Evolutionary conservation across 64 coral and sea anemone species (phyloP).

Genomic region (Catalaphyllia jardinei): DNA sequence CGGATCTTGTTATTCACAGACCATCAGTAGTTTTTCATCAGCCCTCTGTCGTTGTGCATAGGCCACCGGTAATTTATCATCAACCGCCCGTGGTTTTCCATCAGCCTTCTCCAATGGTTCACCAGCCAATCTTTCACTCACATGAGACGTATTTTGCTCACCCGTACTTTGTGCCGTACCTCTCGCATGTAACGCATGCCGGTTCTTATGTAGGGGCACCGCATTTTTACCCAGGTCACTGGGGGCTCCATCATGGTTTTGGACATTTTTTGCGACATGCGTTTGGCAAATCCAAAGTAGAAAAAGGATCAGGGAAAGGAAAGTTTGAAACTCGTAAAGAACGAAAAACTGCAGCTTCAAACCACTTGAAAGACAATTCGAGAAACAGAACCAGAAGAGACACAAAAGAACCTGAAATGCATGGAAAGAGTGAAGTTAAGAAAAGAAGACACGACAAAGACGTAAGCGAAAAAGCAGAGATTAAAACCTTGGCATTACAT

Average conservation of each 20-base stretch:
- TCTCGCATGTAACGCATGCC: constrained; percentile 47
- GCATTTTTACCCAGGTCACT: constrained; percentile 60
- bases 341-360: not conserved
- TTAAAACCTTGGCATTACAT: not conserved
- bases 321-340: not conserved
- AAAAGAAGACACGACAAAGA: not conserved
- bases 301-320: not conserved
- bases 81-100: constrained; percentile 75
- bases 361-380: not conserved
- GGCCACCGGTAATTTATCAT: constrained; percentile 73
- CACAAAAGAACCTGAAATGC: not conserved
- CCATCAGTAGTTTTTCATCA: constrained; percentile 81
- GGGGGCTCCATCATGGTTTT: constrained; percentile 16
- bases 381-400: constrained; percentile 10
- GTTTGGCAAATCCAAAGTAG: constrained; percentile 67
- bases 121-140: constrained; percentile 70
- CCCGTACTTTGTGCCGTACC: constrained; percentile 46
- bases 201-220: constrained; percentile 61
- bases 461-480: not conserved
- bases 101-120: constrained; percentile 77
- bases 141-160: constrained; percentile 73
- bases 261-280: constrained; percentile 47
- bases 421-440: not conserved
- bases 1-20: constrained; percentile 77
- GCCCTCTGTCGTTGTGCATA: constrained; percentile 69